Evolutionary conservation across 2,113 vertebrate genomes (phyloP).

Genomic region (Lophotis ruficrista): DNA sequence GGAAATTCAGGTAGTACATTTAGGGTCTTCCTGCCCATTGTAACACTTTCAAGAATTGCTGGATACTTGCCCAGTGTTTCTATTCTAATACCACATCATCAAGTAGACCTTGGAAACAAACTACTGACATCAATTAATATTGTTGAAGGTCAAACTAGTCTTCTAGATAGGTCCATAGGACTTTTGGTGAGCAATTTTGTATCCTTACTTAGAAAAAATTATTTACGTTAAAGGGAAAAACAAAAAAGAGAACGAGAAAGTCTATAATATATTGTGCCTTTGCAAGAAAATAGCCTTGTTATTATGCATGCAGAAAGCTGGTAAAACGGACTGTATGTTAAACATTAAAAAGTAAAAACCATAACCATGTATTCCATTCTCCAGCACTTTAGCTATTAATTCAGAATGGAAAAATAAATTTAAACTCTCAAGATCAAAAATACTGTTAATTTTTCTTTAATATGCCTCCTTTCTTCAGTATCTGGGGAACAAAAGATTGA

Average conservation of each 20-base stretch:
- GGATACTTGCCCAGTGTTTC: not conserved
- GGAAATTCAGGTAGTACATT: not conserved
- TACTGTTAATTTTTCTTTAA: not conserved
- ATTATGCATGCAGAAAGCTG: not conserved
- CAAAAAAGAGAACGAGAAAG: not conserved
- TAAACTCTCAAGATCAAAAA: not conserved
- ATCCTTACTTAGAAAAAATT: not conserved
- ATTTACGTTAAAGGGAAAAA: not conserved
- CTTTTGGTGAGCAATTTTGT: not conserved
- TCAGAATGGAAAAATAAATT: not conserved
- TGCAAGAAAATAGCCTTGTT: not conserved
- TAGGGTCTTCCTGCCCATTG: not conserved
- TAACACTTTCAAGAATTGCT: not conserved
- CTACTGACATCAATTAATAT: not conserved
- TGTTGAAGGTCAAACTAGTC: not conserved
- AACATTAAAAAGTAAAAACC: constrained; percentile 1
- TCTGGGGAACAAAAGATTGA: not conserved
- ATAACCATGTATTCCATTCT: not conserved
- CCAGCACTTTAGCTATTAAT: not conserved
- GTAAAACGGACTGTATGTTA: not conserved
- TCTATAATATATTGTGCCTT: not conserved
- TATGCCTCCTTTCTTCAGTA: not conserved
- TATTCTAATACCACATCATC: not conserved
- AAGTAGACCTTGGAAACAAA: not conserved
- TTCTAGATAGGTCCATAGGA: not conserved